phyloP scores from a whole-genome alignment of 64 coral and sea anemone species.

The Actinia equina region DNA sequence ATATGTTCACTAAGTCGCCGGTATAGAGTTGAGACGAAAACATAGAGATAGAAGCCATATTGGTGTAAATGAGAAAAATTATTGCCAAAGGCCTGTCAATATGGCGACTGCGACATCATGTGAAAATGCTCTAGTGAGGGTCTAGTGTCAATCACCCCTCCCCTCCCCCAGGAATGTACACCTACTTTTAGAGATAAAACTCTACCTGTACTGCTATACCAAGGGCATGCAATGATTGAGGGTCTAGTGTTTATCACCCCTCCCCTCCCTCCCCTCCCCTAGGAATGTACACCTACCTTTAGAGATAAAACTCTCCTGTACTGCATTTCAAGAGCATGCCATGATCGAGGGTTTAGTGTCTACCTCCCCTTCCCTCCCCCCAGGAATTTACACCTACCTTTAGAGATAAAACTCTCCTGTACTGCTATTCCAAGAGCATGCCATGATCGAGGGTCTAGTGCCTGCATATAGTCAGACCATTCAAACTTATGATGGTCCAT shows the following conservation, averaged over 20 bases:
- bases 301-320: conserved; percentile 79
- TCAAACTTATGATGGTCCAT: conserved; percentile 95
- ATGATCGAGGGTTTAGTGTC: conserved; percentile 69
- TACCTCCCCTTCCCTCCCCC: neutral
- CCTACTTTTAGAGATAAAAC: conserved; percentile 87
- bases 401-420: conserved; percentile 83
- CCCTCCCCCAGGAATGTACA: neutral
- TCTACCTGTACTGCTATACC: conserved; percentile 76
- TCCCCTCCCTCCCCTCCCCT: neutral
- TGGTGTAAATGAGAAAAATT: too few species aligned
- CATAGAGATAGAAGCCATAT: too few species aligned
- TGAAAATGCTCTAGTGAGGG: too few species aligned
- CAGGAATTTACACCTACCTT: conserved; percentile 41
- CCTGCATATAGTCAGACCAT: conserved; percentile 85
- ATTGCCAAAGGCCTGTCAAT: too few species aligned
- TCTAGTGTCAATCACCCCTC: neutral
- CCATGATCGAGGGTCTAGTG: conserved; percentile 79
- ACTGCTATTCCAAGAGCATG: conserved; percentile 82
- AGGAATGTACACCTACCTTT: conserved; percentile 49
- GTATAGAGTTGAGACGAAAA: too few species aligned
- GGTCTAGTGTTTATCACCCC: conserved; percentile 27
- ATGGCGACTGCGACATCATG: too few species aligned
- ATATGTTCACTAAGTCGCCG: too few species aligned
- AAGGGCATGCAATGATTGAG: conserved; percentile 90
- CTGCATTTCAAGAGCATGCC: conserved; percentile 84